Conservation (phyloP, 2,888 invertebrate genomes). For the Zygothrica quintamaculata region DNA sequence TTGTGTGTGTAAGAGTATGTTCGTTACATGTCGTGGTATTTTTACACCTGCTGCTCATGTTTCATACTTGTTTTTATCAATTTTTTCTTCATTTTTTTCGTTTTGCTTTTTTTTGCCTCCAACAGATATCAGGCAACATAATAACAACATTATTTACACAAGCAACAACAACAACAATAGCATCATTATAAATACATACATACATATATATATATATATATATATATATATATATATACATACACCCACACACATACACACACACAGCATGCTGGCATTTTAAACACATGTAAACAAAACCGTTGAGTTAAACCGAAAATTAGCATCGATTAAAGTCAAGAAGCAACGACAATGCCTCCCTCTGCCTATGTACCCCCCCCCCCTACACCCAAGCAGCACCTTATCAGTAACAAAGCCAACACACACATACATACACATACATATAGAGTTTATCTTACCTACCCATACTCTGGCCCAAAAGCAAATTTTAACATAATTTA, state of each 20-base stretch:
- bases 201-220: too few relatives aligned
- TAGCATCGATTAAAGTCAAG: constrained; percentile 79
- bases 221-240: constrained; percentile 18
- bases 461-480: constrained; percentile 51
- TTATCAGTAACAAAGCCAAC: constrained; percentile 70
- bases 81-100: constrained; percentile 10
- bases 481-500: constrained; percentile 80
- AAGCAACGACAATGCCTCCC: constrained; percentile 44
- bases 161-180: constrained; percentile 21
- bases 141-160: constrained; percentile 75
- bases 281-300: constrained; percentile 77
- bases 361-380: not conserved
- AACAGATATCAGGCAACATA: constrained; percentile 62
- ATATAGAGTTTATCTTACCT: constrained; percentile 36
- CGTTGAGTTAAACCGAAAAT: constrained; percentile 80
- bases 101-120: constrained; percentile 25
- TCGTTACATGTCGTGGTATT: constrained; percentile 27
- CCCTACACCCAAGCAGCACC: constrained; percentile 25
- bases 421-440: constrained; percentile 18
- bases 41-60: constrained; percentile 68
- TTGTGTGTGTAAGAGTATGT: constrained; percentile 12
- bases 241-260: constrained; percentile 7
- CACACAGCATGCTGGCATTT: constrained; percentile 53
- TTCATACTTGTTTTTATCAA: constrained; percentile 34
- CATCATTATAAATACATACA: constrained; percentile 38